Conservation (phyloP, 1,140 invertebrate genomes). For the Sycophaga agraensis region DNA sequence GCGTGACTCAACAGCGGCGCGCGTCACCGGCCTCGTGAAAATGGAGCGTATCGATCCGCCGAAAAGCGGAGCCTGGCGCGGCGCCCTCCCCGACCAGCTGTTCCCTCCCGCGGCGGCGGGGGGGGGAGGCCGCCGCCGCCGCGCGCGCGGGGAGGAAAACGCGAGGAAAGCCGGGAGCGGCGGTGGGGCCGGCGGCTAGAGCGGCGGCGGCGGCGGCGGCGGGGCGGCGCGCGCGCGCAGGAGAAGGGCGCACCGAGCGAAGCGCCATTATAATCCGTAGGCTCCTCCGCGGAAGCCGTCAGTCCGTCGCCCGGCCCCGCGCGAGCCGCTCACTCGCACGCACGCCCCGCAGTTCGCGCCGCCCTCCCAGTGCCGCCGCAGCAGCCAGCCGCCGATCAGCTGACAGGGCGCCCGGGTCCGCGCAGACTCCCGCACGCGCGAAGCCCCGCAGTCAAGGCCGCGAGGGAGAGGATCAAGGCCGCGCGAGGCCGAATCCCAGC, state of each 20-base stretch:
- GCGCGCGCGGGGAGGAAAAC: neutral
- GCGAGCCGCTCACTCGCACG: neutral
- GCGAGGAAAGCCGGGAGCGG: neutral
- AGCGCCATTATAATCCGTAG: conserved; percentile 24
- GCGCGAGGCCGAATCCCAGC: no score
- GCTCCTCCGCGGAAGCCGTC: conserved; percentile 11
- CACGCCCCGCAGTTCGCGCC: neutral
- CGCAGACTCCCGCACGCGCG: no score
- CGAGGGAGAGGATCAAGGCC: no score
- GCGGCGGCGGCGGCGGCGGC: neutral
- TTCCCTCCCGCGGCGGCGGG: neutral
- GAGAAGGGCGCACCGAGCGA: conserved; percentile 17
- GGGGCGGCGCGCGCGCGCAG: conserved; percentile 2
- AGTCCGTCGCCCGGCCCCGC: conserved; percentile 17
- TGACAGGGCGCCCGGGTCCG: no score
- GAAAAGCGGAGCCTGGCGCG: no score
- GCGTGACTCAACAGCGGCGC: no score
- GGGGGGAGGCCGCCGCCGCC: conserved; percentile 3
- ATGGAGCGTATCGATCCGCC: no score
- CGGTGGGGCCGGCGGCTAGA: conserved; percentile 10
- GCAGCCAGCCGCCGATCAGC: no score
- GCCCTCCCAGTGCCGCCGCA: no score
- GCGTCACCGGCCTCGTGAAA: no score
- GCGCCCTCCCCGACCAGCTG: neutral
- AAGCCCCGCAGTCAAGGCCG: no score